Evolutionary conservation across 2,888 invertebrate species (phyloP).

Genomic region (Tipula vernalis): DNA sequence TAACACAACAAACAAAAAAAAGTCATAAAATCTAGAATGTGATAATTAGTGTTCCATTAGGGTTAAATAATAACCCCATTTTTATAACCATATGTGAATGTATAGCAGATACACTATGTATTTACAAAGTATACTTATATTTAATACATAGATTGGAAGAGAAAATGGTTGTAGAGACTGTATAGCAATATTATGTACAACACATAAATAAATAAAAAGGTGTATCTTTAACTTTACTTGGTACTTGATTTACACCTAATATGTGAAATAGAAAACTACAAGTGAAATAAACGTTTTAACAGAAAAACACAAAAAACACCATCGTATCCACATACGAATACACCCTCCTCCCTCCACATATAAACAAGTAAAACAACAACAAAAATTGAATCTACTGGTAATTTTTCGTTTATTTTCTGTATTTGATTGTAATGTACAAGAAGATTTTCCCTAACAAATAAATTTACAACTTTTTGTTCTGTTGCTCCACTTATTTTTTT

Average conservation of each 20-base stretch:
- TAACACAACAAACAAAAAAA: neutral
- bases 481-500: neutral
- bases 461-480: neutral
- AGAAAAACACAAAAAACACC: neutral
- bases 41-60: slow-evolving; percentile 18
- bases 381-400: neutral
- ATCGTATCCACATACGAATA: neutral
- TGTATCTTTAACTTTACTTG: slow-evolving; percentile 10
- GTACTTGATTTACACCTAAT: slow-evolving; percentile 17
- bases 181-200: neutral
- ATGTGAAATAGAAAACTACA: slow-evolving; percentile 14
- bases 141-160: neutral
- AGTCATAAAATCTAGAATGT: slow-evolving; percentile 18
- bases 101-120: neutral
- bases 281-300: slow-evolving; percentile 10
- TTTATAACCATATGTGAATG: neutral
- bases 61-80: slow-evolving; percentile 16
- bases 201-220: slow-evolving; percentile 7
- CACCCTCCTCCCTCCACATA: neutral
- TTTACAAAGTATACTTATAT: neutral
- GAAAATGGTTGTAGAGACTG: neutral
- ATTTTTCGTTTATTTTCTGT: neutral
- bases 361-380: neutral
- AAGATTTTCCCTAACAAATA: neutral
- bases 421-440: neutral